Evolutionary conservation across 1,140 invertebrate species (phyloP).

Genomic region (Probaryconus sp.): DNA sequence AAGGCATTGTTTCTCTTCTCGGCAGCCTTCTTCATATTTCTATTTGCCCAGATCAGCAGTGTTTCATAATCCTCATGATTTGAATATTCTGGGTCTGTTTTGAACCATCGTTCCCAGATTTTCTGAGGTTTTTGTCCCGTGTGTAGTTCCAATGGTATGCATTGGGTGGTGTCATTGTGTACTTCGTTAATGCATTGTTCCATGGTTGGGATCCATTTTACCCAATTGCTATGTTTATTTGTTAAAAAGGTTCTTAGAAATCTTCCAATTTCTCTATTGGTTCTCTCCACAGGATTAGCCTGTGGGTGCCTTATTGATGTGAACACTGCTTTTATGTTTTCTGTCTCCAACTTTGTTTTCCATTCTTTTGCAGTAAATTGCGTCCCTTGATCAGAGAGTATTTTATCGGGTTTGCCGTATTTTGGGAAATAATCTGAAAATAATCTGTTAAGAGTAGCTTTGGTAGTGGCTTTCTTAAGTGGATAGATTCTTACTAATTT

Average conservation of each 20-base stretch:
- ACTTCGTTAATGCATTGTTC: constrained; percentile 16
- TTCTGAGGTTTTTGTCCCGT: too few relatives aligned
- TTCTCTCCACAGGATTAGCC: not conserved
- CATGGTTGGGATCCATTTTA: not conserved
- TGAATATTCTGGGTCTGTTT: too few relatives aligned
- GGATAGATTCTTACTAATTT: constrained; percentile 65
- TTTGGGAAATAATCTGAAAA: constrained; percentile 26
- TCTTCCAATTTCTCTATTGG: not conserved
- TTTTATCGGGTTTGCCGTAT: constrained; percentile 17
- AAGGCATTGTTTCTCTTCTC: not conserved
- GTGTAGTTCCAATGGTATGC: not conserved
- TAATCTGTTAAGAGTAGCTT: constrained; percentile 25
- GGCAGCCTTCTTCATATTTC: too few relatives aligned
- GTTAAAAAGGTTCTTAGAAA: not conserved
- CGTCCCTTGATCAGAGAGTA: constrained; percentile 37
- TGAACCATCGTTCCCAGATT: too few relatives aligned
- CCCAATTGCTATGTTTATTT: too few relatives aligned
- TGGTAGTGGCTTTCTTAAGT: constrained; percentile 54
- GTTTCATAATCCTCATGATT: too few relatives aligned
- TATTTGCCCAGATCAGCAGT: too few relatives aligned
- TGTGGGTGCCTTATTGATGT: constrained; percentile 20
- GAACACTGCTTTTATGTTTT: not conserved
- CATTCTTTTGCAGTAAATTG: constrained; percentile 21
- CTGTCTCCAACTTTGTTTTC: not conserved
- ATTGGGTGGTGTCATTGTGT: constrained; percentile 11